Base-by-base conservation (phyloP, 2,888 invertebrate genomes). In the Hartigia nigra region DNA sequence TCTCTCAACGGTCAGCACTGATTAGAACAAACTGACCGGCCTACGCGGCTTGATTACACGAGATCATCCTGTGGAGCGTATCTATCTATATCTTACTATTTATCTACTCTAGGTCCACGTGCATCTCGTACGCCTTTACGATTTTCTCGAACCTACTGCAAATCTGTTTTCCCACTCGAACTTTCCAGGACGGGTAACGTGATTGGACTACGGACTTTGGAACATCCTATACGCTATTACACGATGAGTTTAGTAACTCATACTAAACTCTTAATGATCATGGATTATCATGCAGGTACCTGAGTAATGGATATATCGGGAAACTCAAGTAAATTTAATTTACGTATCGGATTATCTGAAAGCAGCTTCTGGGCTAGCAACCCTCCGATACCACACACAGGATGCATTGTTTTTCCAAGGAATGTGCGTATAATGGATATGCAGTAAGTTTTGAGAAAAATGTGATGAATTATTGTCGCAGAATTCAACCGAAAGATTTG, bases 1-100 rank as follows among this genome's bases (percentile, higher is more conserved):
- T 85, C 84, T 77, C 80, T 78, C 86, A 87, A 88, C 86, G 91
- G 89, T 89, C 89, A 88, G 87, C 89, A 86, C 90, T 91, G 91
- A 91, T 91, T 91, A 91, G 91, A 91, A 90, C 91, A 91, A 91
- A 91, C 91, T 89, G 88, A 88, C 86, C 87, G 82, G 89, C 88
- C 89, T 89, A 90, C 90, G 89, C 89, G 84, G 89, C 88, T 88
- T 90, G 91, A 90, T 91, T 91, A 89, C 90, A 86, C 85, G 87
- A 86, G 85, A 85, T 85, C 82, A 75, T 80, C 80, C 75, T 70
- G 76, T 81, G 77, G 82, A 84, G 82, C 82, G 69, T 55, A 55
- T 55, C 55, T 55, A 55, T 55, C 55, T 55, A 55, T 55, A 55
- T 55, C 55, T 55, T 55, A 55, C 55, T 55, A 23, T 23, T 55